Evolutionary conservation across 2,113 vertebrate species (phyloP), one percentile per base, ranked within the genome.

Genomic region (Sander lucioperca): DNA sequence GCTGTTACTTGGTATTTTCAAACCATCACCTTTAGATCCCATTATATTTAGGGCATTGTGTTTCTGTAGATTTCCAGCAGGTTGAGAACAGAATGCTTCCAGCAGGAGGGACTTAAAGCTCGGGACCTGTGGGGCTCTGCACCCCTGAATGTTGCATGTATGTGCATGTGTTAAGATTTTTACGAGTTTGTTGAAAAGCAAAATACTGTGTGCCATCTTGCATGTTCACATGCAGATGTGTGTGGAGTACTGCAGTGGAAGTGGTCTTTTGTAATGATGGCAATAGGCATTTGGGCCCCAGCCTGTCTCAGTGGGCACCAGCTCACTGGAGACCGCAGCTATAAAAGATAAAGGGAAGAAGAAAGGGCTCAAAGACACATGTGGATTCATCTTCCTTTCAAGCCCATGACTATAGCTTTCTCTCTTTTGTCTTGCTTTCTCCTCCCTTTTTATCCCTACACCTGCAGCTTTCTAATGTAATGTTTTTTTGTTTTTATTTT

Each of bases 21-120:
- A 92, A 80, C 80, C 85, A 89, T 89, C 88, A 89, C 83, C 92
- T 90, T 91, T 89, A 88, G 88, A 86, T 86, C 66, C 84, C 25
- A 70, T 88, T 90, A 85, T 79, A 76, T 82, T 90, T 80, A 63
- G 53, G 69, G 77, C 77, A 75, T 91, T 79, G 82, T 83, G 84
- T 67, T 67, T 70, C 62, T 67, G 77, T 53, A 74, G 59, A 82
- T 77, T 79, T 86, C 70, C 70, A 77, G 80, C 68, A 78, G 77
- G 63, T 83, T 5, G 48, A 79, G 64, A 63, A 57, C 76, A 83
- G 72, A 89, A 82, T 64, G 88, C 83, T 72, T 74, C 81, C 25
- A 47, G 71, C 43, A 64, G 83, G 39, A 83, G 67, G 16, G 59
- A 71, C 47, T 72, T 80, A 88, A 85, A 75, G 81, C 57, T 82